Evolutionary conservation across 2,888 invertebrate species (phyloP).

Genomic region (Mesodorylaimus sp.): DNA sequence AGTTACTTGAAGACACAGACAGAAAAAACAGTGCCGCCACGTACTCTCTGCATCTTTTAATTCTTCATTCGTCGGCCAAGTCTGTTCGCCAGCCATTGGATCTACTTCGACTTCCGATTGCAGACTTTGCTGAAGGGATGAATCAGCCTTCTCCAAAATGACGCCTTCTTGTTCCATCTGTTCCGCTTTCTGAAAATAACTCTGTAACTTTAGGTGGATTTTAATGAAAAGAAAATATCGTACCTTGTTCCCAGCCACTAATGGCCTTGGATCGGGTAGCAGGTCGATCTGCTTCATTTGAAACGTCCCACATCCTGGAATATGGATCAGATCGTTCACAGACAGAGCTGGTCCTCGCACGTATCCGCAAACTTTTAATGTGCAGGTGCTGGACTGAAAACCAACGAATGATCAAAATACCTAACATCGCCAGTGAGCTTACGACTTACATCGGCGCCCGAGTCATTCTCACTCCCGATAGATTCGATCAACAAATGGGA

Average conservation of each 20-base stretch:
- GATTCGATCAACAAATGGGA: conserved; percentile 69
- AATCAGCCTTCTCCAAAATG: conserved; percentile 18
- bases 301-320: conserved; percentile 79
- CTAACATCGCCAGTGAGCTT: too few relatives aligned
- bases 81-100: conserved; percentile 84
- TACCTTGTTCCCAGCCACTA: too few relatives aligned
- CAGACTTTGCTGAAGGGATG: conserved; percentile 43
- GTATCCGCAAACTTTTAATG: conserved; percentile 56
- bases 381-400: conserved; percentile 20
- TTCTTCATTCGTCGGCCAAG: conserved; percentile 86
- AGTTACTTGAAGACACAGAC: too few relatives aligned
- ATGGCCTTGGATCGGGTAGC: conserved; percentile 31
- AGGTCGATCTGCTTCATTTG: conserved; percentile 58
- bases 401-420: not conserved
- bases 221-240: too few relatives aligned
- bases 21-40: not conserved
- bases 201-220: too few relatives aligned
- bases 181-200: too few relatives aligned
- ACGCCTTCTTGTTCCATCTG: not conserved
- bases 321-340: conserved; percentile 69
- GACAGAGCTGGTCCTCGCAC: conserved; percentile 53
- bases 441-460: too few relatives aligned
- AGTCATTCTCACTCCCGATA: too few relatives aligned
- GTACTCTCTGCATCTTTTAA: conserved; percentile 47
- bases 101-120: conserved; percentile 45